A percentile compares a stretch with the other conserved stretches of the same genome.
Conservation (phyloP, 2,888 invertebrate species). For the Gerosis bhagava region DNA sequence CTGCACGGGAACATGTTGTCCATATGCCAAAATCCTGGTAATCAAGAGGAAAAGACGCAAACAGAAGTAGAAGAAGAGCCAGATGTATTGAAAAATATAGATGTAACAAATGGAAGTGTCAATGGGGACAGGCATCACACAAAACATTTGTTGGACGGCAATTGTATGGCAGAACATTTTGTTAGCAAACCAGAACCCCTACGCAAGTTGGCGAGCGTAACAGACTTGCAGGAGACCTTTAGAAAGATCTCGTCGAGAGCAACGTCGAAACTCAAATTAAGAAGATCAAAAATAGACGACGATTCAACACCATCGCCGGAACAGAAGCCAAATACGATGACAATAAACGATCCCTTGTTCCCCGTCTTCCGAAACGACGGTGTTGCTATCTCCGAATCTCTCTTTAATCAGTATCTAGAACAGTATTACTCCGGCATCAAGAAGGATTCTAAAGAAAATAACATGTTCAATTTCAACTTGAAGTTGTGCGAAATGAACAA, state of each 20-base stretch:
- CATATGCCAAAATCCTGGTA: slow-evolving; percentile 86
- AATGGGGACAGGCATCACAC: slow-evolving; percentile 63
- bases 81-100: slow-evolving; percentile 65
- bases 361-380: slow-evolving; percentile 90
- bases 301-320: slow-evolving; percentile 57
- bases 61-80: slow-evolving; percentile 55
- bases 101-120: slow-evolving; percentile 54
- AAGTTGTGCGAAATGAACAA: slow-evolving; percentile 65
- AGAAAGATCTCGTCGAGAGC: slow-evolving; percentile 81
- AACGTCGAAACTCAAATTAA: slow-evolving; percentile 79
- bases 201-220: slow-evolving; percentile 80
- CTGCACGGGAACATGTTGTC: slow-evolving; percentile 88
- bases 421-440: slow-evolving; percentile 83
- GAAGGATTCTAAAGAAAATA: slow-evolving; percentile 69
- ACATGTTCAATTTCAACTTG: slow-evolving; percentile 65
- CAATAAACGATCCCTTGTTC: slow-evolving; percentile 90
- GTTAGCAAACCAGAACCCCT: slow-evolving; percentile 74
- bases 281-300: slow-evolving; percentile 53
- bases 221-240: slow-evolving; percentile 84
- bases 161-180: slow-evolving; percentile 72
- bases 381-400: slow-evolving; percentile 86
- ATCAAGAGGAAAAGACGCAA: too few species aligned
- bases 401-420: slow-evolving; percentile 87
- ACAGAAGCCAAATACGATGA: slow-evolving; percentile 80
- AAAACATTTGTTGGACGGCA: slow-evolving; percentile 61